Evolutionary conservation across 2,888 invertebrate genomes (phyloP).

Genomic region (Biston betularia): DNA sequence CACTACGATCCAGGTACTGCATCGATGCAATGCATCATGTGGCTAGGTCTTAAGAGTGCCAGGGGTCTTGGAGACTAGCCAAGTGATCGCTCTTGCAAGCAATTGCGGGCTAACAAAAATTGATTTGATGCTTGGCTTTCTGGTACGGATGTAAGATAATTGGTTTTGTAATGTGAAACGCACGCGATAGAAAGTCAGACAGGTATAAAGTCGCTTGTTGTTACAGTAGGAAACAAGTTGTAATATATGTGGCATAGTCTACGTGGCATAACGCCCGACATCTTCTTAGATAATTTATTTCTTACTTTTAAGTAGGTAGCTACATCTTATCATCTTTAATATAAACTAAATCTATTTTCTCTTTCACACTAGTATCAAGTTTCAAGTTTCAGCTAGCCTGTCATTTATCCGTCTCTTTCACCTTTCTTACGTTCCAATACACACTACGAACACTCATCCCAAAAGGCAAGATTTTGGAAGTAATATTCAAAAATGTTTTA

Average conservation of each 20-base stretch:
- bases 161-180: constrained; percentile 17
- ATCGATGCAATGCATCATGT: background rate
- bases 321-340: too few species aligned
- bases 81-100: constrained; percentile 50
- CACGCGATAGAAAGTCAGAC: background rate
- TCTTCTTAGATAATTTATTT: too few species aligned
- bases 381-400: too few species aligned
- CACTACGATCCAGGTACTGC: background rate
- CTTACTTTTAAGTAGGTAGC: too few species aligned
- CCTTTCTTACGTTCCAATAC: too few species aligned
- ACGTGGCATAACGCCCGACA: background rate
- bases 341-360: too few species aligned
- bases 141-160: constrained; percentile 8
- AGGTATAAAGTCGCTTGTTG: background rate
- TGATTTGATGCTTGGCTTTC: constrained; percentile 39
- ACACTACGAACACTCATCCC: too few species aligned
- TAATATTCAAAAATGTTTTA: too few species aligned
- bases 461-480: too few species aligned
- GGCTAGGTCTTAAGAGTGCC: constrained; percentile 1
- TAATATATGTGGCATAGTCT: background rate
- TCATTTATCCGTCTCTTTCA: too few species aligned
- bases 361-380: too few species aligned
- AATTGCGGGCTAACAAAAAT: constrained; percentile 39
- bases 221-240: background rate
- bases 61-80: constrained; percentile 60